phyloP scores from a whole-genome alignment of 2,797 vertebrate genomes.

The Sebastes paucispinis region DNA sequence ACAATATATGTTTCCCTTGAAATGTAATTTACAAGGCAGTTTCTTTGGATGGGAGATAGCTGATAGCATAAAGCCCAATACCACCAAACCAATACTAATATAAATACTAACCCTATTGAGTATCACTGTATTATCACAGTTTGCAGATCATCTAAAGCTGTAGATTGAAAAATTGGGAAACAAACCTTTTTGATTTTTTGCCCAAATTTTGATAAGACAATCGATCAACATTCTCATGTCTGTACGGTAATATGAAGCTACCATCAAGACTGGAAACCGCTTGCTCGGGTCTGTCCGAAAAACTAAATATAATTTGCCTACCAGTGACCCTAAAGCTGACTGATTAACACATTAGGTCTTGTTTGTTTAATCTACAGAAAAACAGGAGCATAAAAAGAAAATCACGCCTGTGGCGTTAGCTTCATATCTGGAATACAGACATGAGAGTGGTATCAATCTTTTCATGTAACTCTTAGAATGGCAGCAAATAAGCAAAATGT shows the following conservation, averaged over 20 bases:
- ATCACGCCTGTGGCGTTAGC: too few species aligned
- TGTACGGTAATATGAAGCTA: neutral
- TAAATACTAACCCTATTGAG: neutral
- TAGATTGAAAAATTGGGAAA: too few species aligned
- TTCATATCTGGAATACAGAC: too few species aligned
- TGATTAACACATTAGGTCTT: neutral
- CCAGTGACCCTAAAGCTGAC: neutral
- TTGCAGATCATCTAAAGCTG: neutral
- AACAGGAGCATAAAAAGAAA: too few species aligned
- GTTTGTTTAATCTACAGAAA: neutral
- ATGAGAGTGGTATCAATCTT: too few species aligned
- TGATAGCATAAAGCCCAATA: neutral
- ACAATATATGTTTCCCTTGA: too few species aligned
- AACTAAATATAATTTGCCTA: neutral
- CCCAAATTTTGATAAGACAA: neutral
- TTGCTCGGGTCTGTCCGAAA: neutral
- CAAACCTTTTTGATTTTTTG: too few species aligned
- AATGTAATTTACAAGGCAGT: too few species aligned
- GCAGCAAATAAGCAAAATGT: neutral
- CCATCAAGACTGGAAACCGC: too few species aligned
- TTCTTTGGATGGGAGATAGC: too few species aligned
- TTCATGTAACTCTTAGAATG: neutral
- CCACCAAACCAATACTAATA: neutral
- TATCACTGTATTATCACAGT: neutral
- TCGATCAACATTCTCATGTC: too few species aligned